These are phyloP conservation scores for Thera britannica DNA, from an alignment of 2,888 invertebrate species.

Conservation along the genomic window DNA sequence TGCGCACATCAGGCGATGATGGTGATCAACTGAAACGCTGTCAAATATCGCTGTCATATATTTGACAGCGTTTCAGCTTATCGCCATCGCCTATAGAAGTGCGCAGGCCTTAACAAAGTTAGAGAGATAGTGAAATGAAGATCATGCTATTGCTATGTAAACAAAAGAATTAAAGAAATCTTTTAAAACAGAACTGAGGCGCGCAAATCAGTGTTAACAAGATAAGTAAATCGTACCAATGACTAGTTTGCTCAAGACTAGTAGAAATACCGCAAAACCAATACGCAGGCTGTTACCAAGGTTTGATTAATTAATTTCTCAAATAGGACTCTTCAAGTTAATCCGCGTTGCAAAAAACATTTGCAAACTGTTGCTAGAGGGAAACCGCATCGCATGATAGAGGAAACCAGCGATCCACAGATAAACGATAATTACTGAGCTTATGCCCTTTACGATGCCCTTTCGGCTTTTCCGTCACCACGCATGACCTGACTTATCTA, in stretches of 20 bases:
- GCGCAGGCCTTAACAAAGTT: too few relatives aligned
- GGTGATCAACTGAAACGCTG: too few relatives aligned
- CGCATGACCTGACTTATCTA: background rate
- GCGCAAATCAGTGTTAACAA: background rate
- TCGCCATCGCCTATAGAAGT: too few relatives aligned
- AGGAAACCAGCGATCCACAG: constrained; percentile 35
- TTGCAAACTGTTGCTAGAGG: constrained; percentile 43
- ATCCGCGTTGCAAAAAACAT: constrained; percentile 28
- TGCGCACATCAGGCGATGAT: too few relatives aligned
- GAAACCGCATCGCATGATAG: constrained; percentile 46
- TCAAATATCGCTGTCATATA: too few relatives aligned
- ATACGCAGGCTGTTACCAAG: background rate
- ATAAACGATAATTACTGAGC: constrained; percentile 14
- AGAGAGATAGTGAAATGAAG: too few relatives aligned
- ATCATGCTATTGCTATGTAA: too few relatives aligned
- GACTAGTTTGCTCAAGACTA: background rate
- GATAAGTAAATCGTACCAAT: background rate
- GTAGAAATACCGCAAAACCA: background rate
- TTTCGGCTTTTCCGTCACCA: constrained; percentile 10
- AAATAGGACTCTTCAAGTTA: background rate
- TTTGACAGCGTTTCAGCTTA: too few relatives aligned
- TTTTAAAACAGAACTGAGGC: too few relatives aligned
- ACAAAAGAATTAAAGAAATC: too few relatives aligned
- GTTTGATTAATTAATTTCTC: background rate
- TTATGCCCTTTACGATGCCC: constrained; percentile 5